phyloP scores from a whole-genome alignment of 1,140 invertebrate species.

The Drosophila kikkawai region DNA sequence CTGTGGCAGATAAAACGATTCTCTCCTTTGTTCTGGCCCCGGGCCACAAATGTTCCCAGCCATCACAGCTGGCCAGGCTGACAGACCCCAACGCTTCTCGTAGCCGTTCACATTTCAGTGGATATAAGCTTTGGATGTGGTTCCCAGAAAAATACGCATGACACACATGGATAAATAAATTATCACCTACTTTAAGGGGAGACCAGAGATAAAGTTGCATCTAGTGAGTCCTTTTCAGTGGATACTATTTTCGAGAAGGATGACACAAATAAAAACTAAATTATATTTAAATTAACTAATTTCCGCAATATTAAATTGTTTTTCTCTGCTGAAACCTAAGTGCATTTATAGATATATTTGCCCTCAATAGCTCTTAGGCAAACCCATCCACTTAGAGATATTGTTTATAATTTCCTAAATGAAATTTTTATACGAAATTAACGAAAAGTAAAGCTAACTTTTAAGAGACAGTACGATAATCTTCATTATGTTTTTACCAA shows the following conservation, averaged over 20 bases:
- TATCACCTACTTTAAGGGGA: slow-evolving; percentile 62
- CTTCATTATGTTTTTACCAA: too few species aligned
- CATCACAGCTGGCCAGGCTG: slow-evolving; percentile 21
- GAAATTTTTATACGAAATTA: not conserved
- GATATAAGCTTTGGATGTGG: slow-evolving; percentile 40
- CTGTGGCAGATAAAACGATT: slow-evolving; percentile 77
- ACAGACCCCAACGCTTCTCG: slow-evolving; percentile 39
- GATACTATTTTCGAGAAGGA: slow-evolving; percentile 6
- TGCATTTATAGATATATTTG: not conserved
- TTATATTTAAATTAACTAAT: not conserved
- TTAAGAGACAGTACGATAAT: too few species aligned
- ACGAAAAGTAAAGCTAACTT: too few species aligned
- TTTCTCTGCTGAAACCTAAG: too few species aligned
- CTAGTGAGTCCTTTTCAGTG: slow-evolving; percentile 6
- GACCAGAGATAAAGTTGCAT: slow-evolving; percentile 58
- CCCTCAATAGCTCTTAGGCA: not conserved
- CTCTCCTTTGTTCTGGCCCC: slow-evolving; percentile 71
- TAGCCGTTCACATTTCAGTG: slow-evolving; percentile 75
- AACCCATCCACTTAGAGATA: not conserved
- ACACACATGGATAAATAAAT: slow-evolving; percentile 82
- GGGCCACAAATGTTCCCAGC: slow-evolving; percentile 41
- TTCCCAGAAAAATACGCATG: slow-evolving; percentile 54
- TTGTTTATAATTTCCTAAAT: not conserved
- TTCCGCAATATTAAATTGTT: too few species aligned
- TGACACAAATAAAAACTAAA: too few species aligned